Evolutionary conservation across 2,113 vertebrate species (phyloP), one percentile per base, ranked within the genome.

Genomic region (Ardeotis arabs): DNA sequence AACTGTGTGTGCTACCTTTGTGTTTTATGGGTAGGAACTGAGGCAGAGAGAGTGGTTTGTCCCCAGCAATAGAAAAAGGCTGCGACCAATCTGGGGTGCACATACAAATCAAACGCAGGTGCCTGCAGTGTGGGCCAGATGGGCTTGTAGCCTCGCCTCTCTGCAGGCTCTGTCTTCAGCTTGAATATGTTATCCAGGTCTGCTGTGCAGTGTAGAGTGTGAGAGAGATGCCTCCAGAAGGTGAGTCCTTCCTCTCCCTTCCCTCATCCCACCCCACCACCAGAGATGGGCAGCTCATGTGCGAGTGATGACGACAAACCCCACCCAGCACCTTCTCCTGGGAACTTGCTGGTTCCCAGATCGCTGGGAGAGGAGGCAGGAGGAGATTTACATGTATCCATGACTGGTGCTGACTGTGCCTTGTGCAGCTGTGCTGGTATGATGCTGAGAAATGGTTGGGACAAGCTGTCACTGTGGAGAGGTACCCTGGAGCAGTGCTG

Each of bases 391-490:
- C 1, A 0, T 33, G n/a, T n/a, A 50, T 80, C 16, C 27, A 47
- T 45, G 69, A 6, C 5, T n/a, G 9, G 7, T 16, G 21, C 0
- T 31, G n/a, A 9, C 35, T 64, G 6, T 55, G 16, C 31, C 33
- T 80, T 15, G 19, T n/a, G 14, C 17, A 33, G 17, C 35, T 89
- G 39, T 70, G 44, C 25, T n/a, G 12, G 6, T 22, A 2, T 10
- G 49, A 63, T n/a, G 23, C 41, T 20, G 62, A 37, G 39, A 78
- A 87, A 59, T 10, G 27, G 2, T 7, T 33, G 59, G 62, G 35
- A 45, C 3, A 41, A 80, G 10, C 12, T 64, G 1, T 23, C 10
- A 4, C n/a, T 44, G n/a, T 20, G 24, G 44, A 50, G 37, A 59
- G 66, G 21, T 28, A 18, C 73, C 44, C 63, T 64, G 33, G 17